Conservation (phyloP, 2,797 vertebrate genomes). For the Rhadinocentrus ornatus region DNA sequence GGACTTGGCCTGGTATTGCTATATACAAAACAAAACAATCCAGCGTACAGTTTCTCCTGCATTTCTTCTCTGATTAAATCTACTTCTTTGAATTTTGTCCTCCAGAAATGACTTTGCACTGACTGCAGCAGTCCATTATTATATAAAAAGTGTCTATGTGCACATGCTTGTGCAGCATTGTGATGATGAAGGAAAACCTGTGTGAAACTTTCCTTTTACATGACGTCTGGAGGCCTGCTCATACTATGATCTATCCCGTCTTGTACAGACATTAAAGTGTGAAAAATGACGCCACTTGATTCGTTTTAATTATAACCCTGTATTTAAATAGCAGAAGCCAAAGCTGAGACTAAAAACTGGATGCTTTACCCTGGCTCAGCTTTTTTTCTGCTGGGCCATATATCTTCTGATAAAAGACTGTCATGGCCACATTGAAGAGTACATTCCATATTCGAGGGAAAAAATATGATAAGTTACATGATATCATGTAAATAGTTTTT, state of each 20-base stretch:
- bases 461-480: not conserved
- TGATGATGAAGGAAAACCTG: not conserved
- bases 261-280: not conserved
- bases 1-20: conserved; percentile 43
- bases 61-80: conserved; percentile 51
- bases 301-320: not conserved
- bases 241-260: not conserved
- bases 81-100: conserved; percentile 7
- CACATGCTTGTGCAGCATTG: not conserved
- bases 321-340: not conserved
- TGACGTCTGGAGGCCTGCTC: not conserved
- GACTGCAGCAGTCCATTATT: conserved; percentile 2
- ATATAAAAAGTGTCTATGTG: conserved; percentile 20
- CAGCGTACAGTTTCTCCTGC: conserved; percentile 16
- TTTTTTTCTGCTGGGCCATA: not conserved
- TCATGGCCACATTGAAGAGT: not conserved
- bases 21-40: conserved; percentile 34
- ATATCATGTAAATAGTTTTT: conserved; percentile 1
- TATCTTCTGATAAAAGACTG: not conserved
- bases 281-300: not conserved
- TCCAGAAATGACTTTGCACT: conserved; percentile 13
- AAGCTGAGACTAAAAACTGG: not conserved
- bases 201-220: not conserved
- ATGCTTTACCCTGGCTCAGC: not conserved
- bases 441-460: not conserved